Evolutionary conservation across 2,797 vertebrate species (phyloP).

Genomic region (Alfaro cultratus): DNA sequence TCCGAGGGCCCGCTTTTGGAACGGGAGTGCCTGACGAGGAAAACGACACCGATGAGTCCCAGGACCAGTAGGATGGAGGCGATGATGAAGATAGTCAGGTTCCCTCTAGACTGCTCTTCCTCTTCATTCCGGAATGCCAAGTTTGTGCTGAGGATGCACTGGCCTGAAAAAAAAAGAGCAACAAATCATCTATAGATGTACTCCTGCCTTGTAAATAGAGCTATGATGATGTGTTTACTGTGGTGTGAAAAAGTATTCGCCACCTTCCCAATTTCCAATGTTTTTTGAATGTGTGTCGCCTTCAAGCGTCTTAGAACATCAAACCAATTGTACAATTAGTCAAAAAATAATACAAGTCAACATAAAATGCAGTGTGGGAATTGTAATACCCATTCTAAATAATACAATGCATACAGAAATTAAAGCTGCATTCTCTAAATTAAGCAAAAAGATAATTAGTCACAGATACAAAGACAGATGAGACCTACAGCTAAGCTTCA

Average conservation of each 20-base stretch:
- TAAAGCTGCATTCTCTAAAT: background rate
- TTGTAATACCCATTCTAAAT: background rate
- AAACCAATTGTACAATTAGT: no score
- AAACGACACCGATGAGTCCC: conserved; percentile 72
- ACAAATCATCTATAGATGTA: conserved; percentile 12
- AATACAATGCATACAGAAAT: background rate
- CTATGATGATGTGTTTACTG: background rate
- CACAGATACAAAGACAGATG: background rate
- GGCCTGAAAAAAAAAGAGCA: conserved; percentile 72
- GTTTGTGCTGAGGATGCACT: conserved; percentile 85
- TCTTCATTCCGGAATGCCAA: conserved; percentile 66
- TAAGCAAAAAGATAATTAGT: background rate
- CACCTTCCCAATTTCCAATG: no score
- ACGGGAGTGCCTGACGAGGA: conserved; percentile 82
- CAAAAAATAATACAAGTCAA: no score
- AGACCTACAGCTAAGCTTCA: background rate
- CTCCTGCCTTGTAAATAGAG: background rate
- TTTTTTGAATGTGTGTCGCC: no score
- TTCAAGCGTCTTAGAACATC: no score
- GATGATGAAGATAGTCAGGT: conserved; percentile 82
- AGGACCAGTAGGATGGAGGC: conserved; percentile 84
- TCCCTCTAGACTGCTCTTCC: conserved; percentile 64
- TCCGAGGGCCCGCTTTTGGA: conserved; percentile 69
- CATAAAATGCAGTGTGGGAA: background rate
- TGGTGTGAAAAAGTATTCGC: no score